Evolutionary conservation across 2,888 invertebrate species (phyloP), one percentile per base, ranked within the genome.

Genomic region (Acleris emargana): DNA sequence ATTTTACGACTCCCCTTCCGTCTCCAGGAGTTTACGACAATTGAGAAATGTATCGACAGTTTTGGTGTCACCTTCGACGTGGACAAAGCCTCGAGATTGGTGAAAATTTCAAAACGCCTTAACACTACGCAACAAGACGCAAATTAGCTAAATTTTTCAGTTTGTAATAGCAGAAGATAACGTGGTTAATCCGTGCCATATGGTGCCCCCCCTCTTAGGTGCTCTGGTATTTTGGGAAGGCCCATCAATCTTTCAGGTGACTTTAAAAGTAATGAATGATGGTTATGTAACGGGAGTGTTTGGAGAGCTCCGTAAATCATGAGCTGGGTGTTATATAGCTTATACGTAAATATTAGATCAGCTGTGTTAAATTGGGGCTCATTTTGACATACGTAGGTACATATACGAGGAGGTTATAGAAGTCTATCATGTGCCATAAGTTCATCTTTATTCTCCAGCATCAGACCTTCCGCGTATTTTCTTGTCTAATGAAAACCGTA

Each of bases 41-140:
- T 90, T 91, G 91, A 91, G 91, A 92, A 92, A 92, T 91, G 92
- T 91, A 92, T 92, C 91, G 92, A 92, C 92, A 91, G 88, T 88
- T 89, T 81, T 84, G 83, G 83, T 88, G 88, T 89, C 91, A 91
- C 89, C 91, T 92, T 79, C 76, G 77, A 84, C 84, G 83, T 83
- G 79, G 79, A 82, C 82, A 76, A 78, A 75, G 71, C 57, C 69
- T 69, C 68, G 69, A 72, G 67, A 67, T 66, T 62, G 45, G 64
- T 69, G 67, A 68, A 69, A 68, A 67, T 73, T 68, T 74, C 67
- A 69, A 73, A 69, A 72, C 72, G 64, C 73, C 74, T 75, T 76
- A 69, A 60, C 69, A 64, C 45, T 57, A 28, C 4, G 68, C 25
- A 68, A 68, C 83, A 87, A 76, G 77, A 77, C 52, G 73, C 64